Percentiles rank a stretch among this genome's conserved stretches.
phyloP scores from a whole-genome alignment of 2,113 vertebrate species.

The Shinisaurus crocodilurus region DNA sequence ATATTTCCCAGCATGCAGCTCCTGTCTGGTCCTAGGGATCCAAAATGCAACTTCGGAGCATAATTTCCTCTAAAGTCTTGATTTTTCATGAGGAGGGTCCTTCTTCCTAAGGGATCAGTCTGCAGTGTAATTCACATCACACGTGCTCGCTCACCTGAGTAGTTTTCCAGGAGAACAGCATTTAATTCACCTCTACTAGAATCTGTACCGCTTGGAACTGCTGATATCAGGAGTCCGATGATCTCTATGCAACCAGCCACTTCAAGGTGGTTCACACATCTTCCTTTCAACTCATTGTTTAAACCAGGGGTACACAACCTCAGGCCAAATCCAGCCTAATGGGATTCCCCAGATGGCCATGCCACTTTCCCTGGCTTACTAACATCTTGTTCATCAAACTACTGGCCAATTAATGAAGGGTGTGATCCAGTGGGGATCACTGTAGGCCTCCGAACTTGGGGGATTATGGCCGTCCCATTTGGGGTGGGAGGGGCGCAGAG shows the following conservation, averaged over 20 bases:
- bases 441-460: too few relatives aligned
- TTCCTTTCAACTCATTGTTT: neutral
- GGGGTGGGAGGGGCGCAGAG: too few relatives aligned
- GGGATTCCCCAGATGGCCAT: too few relatives aligned
- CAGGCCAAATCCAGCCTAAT: too few relatives aligned
- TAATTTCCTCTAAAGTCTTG: neutral
- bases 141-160: neutral
- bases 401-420: neutral
- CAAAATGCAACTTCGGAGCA: neutral
- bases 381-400: constrained; percentile 9
- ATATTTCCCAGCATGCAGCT: neutral
- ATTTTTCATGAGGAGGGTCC: neutral
- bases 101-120: neutral
- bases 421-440: too few relatives aligned
- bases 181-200: neutral
- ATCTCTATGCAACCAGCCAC: neutral
- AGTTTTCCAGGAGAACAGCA: neutral
- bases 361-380: neutral
- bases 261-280: neutral
- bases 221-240: neutral
- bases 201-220: neutral
- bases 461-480: too few relatives aligned
- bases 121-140: neutral
- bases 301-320: neutral
- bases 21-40: neutral